Conservation (phyloP, 2,113 vertebrate genomes). For the Caloenas nicobarica region DNA sequence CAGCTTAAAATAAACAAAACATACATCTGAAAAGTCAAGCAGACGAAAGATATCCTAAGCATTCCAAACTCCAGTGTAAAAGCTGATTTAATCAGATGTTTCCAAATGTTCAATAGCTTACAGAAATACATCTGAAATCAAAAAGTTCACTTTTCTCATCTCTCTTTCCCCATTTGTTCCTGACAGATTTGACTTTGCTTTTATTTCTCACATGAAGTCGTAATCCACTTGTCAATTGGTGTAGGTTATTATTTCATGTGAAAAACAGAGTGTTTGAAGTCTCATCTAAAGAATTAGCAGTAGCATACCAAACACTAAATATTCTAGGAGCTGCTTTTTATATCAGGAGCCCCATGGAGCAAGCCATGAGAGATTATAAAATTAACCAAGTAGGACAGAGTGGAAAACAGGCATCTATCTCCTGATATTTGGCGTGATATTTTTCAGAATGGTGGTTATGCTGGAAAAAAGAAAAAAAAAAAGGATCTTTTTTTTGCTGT, state of each 20-base stretch:
- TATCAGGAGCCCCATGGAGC: neutral
- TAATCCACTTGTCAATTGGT: neutral
- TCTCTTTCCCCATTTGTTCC: neutral
- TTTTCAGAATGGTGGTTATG: neutral
- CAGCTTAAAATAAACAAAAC: neutral
- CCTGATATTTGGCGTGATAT: neutral
- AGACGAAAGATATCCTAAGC: neutral
- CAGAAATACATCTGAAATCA: neutral
- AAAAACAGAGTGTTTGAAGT: neutral
- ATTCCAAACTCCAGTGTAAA: neutral
- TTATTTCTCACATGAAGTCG: neutral
- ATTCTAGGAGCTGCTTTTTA: neutral
- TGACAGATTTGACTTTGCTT: neutral
- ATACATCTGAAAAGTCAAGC: neutral
- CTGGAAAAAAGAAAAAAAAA: neutral
- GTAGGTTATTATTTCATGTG: neutral
- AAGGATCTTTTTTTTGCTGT: too few relatives aligned
- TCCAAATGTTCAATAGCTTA: neutral
- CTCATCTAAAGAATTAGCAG: neutral
- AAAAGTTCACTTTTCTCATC: neutral
- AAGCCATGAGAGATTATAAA: neutral
- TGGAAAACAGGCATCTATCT: rapidly evolving
- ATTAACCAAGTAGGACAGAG: neutral
- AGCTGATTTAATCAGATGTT: neutral
- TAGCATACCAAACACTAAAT: neutral